These are phyloP conservation scores for Heliconius ismenius DNA, from an alignment of 2,888 invertebrate genomes.

Conservation along the genomic window DNA sequence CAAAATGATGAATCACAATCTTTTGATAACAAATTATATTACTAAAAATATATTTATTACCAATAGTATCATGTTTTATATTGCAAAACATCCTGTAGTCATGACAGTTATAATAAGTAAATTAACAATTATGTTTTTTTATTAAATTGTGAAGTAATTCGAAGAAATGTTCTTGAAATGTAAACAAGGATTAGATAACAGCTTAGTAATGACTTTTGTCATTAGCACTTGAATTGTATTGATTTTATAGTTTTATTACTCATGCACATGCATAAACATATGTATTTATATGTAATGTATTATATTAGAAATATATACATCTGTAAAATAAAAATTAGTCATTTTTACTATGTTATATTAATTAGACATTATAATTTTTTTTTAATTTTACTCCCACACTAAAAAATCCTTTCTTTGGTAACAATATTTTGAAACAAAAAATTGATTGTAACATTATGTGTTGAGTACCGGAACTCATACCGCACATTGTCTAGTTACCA, in stretches of 20 bases:
- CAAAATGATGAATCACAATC: slow-evolving; percentile 40
- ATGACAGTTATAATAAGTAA: background rate
- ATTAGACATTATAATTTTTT: no score
- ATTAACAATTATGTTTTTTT: background rate
- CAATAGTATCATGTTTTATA: background rate
- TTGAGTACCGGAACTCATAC: background rate
- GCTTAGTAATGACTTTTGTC: slow-evolving; percentile 14
- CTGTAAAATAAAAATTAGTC: background rate
- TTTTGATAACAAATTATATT: slow-evolving; percentile 29
- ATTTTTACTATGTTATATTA: no score
- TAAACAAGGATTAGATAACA: slow-evolving; percentile 25
- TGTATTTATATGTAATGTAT: background rate
- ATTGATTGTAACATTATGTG: background rate
- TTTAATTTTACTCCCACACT: no score
- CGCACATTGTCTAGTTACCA: background rate
- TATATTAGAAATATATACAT: background rate
- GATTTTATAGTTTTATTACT: slow-evolving; percentile 9
- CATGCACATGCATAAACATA: background rate
- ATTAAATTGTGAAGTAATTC: background rate
- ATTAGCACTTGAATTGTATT: background rate
- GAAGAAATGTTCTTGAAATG: background rate
- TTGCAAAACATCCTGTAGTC: slow-evolving; percentile 3
- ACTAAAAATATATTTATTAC: slow-evolving; percentile 4
- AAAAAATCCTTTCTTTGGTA: no score
- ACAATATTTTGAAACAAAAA: no score